Conservation (phyloP, 2,888 invertebrate species). For the Encarsia formosa region DNA sequence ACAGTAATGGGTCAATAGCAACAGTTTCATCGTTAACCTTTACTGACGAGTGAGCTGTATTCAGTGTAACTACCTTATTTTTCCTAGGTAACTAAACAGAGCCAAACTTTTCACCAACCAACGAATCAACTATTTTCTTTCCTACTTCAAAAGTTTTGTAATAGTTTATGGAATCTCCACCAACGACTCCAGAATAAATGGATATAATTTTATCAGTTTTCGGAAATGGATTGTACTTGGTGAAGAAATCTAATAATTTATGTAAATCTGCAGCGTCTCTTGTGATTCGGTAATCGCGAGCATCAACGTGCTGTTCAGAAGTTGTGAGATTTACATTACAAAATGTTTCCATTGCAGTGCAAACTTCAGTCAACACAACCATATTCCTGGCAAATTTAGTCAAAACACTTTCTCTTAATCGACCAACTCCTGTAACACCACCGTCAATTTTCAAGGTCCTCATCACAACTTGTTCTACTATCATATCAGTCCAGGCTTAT, state of each 20-base stretch:
- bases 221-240: slow-evolving; percentile 40
- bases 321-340: slow-evolving; percentile 28
- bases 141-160: slow-evolving; percentile 39
- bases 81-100: not conserved
- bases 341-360: slow-evolving; percentile 29
- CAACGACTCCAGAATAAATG: slow-evolving; percentile 29
- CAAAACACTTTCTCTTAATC: slow-evolving; percentile 31
- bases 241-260: slow-evolving; percentile 41
- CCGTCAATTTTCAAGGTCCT: slow-evolving; percentile 33
- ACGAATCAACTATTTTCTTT: not conserved
- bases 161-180: slow-evolving; percentile 30
- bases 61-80: not conserved
- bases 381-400: slow-evolving; percentile 4
- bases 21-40: slow-evolving; percentile 34
- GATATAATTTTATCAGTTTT: slow-evolving; percentile 28
- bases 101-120: not conserved
- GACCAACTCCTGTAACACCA: slow-evolving; percentile 34
- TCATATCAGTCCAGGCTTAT: too few species aligned
- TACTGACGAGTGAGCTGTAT: slow-evolving; percentile 6
- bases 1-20: slow-evolving; percentile 31
- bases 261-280: slow-evolving; percentile 35
- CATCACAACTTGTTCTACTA: slow-evolving; percentile 41
- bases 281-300: slow-evolving; percentile 42
- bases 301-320: slow-evolving; percentile 45
- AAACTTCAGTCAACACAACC: slow-evolving; percentile 21